Conservation (phyloP, 2,113 vertebrate species). For the Poeciliopsis retropinna region DNA sequence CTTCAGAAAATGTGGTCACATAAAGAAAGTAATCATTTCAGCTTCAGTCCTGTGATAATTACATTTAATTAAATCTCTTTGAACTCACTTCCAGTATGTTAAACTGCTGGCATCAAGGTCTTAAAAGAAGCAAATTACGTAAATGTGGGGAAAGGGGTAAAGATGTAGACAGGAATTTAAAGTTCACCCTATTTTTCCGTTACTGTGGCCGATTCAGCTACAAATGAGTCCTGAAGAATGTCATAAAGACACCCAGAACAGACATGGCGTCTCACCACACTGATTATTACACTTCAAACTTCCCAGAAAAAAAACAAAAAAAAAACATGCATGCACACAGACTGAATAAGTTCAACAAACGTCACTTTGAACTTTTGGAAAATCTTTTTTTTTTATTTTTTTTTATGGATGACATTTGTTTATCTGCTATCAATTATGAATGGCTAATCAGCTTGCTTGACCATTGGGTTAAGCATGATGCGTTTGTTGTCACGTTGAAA, state of each 20-base stretch:
- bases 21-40: constrained; percentile 9
- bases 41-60: constrained; percentile 25
- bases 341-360: constrained; percentile 8
- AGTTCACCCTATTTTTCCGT: constrained; percentile 32
- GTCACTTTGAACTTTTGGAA: constrained; percentile 8
- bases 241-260: constrained; percentile 66
- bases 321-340: constrained; percentile 16
- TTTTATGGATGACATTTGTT: background rate
- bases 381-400: too few species aligned
- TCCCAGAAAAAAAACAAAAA: constrained; percentile 26
- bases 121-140: constrained; percentile 27
- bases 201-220: constrained; percentile 54
- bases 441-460: background rate
- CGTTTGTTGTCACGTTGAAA: background rate
- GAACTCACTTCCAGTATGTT: constrained; percentile 14
- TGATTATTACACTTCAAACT: constrained; percentile 56
- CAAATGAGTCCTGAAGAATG: constrained; percentile 69
- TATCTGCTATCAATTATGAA: background rate
- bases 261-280: constrained; percentile 59
- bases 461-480: too few species aligned
- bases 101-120: constrained; percentile 26
- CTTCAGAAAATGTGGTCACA: constrained; percentile 10
- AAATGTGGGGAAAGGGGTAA: constrained; percentile 25
- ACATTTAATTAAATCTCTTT: constrained; percentile 31
- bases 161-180: constrained; percentile 46